A percentile compares a stretch with the other conserved stretches of the same genome.
Evolutionary conservation across 2,113 vertebrate species (phyloP).

Genomic region (Gambusia holbrooki): DNA sequence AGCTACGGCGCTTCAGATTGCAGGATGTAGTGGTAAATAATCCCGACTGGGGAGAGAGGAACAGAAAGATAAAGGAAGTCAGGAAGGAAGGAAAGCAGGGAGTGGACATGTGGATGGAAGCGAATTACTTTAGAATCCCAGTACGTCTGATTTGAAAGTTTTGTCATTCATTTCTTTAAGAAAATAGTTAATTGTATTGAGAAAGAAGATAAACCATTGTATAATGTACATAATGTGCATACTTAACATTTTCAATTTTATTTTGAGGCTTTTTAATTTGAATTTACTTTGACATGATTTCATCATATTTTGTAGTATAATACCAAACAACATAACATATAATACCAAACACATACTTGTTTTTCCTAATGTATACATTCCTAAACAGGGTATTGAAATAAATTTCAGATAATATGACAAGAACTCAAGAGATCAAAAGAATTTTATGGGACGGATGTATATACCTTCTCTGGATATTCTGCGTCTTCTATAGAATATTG

Average conservation of each 20-base stretch:
- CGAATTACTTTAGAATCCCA: conserved; percentile 8
- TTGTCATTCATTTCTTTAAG: conserved; percentile 10
- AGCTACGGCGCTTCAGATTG: conserved; percentile 65
- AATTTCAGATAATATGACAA: not conserved
- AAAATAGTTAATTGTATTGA: not conserved
- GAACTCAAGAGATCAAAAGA: too few species aligned
- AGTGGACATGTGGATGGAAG: conserved; percentile 5
- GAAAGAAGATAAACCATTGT: not conserved
- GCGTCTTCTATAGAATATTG: too few species aligned
- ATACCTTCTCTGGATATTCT: not conserved
- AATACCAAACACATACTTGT: not conserved
- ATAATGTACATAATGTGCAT: not conserved
- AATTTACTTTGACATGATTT: conserved; percentile 16
- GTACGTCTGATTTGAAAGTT: conserved; percentile 8
- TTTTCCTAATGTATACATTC: not conserved
- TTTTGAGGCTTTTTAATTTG: conserved; percentile 6
- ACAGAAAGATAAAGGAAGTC: conserved; percentile 56
- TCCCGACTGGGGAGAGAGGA: conserved; percentile 75
- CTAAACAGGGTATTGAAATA: not conserved
- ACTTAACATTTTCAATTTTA: conserved; percentile 1
- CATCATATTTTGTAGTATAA: conserved; percentile 3
- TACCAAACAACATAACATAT: not conserved
- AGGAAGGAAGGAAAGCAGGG: conserved; percentile 50
- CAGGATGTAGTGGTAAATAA: conserved; percentile 78
- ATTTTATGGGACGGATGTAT: not conserved